Percentiles rank a stretch among this genome's conserved stretches.
phyloP scores from a whole-genome alignment of 2,888 invertebrate genomes.

The Ditylenchus weischeri region DNA sequence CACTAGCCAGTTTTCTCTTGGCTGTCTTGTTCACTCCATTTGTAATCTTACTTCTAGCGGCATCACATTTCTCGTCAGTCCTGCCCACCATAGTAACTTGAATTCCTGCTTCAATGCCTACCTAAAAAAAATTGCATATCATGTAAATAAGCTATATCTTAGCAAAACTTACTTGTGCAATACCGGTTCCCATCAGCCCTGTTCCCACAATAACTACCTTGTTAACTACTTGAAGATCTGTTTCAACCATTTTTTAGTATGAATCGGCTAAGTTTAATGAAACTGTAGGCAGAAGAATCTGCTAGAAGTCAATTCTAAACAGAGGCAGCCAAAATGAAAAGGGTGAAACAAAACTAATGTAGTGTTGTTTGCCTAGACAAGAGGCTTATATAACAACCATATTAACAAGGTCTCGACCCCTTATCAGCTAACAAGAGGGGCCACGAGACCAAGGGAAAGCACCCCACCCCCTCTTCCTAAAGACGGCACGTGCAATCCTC shows the following conservation, averaged over 20 bases:
- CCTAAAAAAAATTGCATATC: constrained; percentile 63
- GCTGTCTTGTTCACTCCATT: constrained; percentile 73
- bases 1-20: constrained; percentile 67
- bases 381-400: no score
- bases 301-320: no score
- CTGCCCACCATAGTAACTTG: constrained; percentile 78
- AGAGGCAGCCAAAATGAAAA: no score
- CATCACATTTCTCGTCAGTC: constrained; percentile 70
- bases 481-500: no score
- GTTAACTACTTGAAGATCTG: constrained; percentile 14
- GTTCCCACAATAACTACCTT: constrained; percentile 50
- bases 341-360: no score
- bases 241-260: constrained; percentile 25
- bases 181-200: constrained; percentile 56
- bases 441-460: constrained; percentile 9
- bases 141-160: background rate
- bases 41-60: constrained; percentile 71
- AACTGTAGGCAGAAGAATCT: no score
- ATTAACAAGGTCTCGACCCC: background rate
- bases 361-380: no score
- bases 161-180: constrained; percentile 44
- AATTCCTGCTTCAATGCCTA: constrained; percentile 79
- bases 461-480: background rate
- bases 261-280: no score
- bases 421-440: constrained; percentile 5